Conservation (phyloP, 2,113 vertebrate genomes). For the Triplophysa siluroides region DNA sequence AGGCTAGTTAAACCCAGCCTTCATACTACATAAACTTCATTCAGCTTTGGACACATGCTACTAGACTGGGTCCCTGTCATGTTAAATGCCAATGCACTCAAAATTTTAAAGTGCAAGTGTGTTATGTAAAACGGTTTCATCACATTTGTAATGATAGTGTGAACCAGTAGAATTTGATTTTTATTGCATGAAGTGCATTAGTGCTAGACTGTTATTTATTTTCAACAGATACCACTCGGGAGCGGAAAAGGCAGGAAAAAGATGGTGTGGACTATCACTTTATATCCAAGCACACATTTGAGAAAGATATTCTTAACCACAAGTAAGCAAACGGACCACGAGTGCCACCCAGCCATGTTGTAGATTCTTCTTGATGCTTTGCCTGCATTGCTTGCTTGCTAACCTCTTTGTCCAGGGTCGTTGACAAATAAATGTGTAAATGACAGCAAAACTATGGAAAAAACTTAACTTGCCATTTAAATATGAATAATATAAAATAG, state of each 20-base stretch:
- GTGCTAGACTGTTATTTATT: conserved; percentile 12
- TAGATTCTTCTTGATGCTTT: background rate
- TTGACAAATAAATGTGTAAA: too few relatives aligned
- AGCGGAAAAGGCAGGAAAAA: conserved; percentile 64
- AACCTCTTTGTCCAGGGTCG: background rate
- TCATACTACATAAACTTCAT: conserved; percentile 4
- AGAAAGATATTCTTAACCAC: conserved; percentile 66
- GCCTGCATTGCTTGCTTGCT: background rate
- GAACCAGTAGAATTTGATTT: background rate
- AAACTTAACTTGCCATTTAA: too few relatives aligned
- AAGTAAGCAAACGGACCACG: conserved; percentile 56
- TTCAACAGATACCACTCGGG: conserved; percentile 68
- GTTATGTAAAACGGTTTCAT: background rate
- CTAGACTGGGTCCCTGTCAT: background rate
- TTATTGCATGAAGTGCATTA: background rate
- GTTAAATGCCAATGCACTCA: background rate
- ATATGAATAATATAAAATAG: too few relatives aligned
- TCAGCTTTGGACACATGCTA: conserved; percentile 14
- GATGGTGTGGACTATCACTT: conserved; percentile 73
- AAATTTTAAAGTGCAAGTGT: background rate
- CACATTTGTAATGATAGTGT: background rate
- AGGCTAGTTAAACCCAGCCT: conserved; percentile 41
- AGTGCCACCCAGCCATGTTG: background rate
- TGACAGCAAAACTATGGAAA: too few relatives aligned
- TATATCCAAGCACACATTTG: conserved; percentile 64